Percentiles rank a stretch among this genome's conserved stretches.
Evolutionary conservation across 2,113 vertebrate species (phyloP).

Genomic region (Sinosuthora webbiana): DNA sequence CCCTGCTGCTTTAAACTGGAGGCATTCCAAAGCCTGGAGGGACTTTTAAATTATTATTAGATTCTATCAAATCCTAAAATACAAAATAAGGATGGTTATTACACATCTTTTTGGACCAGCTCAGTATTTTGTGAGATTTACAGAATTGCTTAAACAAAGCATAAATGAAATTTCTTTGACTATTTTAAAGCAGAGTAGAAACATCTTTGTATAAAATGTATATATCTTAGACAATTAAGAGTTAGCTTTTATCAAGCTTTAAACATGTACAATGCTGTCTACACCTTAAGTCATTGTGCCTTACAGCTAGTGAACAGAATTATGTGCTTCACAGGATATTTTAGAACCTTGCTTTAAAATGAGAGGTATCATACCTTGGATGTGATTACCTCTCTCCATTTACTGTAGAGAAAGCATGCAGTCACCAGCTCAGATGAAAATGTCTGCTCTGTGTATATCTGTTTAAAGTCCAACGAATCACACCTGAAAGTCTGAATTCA

Average conservation of each 20-base stretch:
- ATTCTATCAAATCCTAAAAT: background rate
- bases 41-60: background rate
- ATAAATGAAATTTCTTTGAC: background rate
- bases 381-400: background rate
- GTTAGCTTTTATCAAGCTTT: background rate
- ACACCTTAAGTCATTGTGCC: background rate
- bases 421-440: background rate
- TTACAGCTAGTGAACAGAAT: background rate
- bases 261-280: background rate
- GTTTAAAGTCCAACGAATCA: conserved; percentile 11
- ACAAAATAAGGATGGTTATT: background rate
- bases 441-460: background rate
- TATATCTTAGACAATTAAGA: background rate
- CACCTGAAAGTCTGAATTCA: background rate
- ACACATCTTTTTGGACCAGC: background rate
- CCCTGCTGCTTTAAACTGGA: background rate
- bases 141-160: background rate
- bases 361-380: background rate
- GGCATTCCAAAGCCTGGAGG: background rate
- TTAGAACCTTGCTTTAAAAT: background rate
- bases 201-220: background rate
- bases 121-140: background rate
- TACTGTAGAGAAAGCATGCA: background rate
- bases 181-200: background rate
- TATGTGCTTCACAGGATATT: background rate